These are phyloP conservation scores for Stenurella melanura DNA, from an alignment of 2,888 invertebrate genomes.

Conservation along the genomic window DNA sequence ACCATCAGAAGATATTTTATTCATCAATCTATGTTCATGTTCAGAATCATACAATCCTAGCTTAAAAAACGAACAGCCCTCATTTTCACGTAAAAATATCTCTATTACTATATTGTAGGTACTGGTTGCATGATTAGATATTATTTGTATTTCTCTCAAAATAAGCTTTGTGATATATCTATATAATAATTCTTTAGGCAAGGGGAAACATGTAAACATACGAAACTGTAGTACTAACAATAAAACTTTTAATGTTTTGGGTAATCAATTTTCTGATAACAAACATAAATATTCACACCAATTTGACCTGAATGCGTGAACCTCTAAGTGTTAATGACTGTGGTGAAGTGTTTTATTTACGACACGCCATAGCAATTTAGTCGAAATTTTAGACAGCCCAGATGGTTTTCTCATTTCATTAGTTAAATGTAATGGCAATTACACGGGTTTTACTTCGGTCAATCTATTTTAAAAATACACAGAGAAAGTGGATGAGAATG, in stretches of 20 bases:
- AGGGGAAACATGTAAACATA: too few species aligned
- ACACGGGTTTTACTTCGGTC: conserved; percentile 9
- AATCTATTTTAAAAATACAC: conserved; percentile 5
- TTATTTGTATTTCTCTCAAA: too few species aligned
- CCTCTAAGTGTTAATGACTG: neutral
- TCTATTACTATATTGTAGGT: too few species aligned
- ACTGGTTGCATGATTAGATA: too few species aligned
- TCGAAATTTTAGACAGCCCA: conserved; percentile 7
- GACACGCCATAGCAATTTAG: neutral
- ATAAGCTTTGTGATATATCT: too few species aligned
- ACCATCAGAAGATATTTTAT: too few species aligned
- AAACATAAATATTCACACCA: neutral
- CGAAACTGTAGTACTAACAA: too few species aligned
- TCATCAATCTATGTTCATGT: too few species aligned
- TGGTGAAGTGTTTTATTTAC: conserved; percentile 7
- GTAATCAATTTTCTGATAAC: neutral
- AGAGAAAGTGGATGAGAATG: conserved; percentile 26
- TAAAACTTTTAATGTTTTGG: neutral
- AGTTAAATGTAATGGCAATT: conserved; percentile 13
- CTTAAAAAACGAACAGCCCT: too few species aligned
- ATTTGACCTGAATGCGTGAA: neutral
- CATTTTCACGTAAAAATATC: too few species aligned
- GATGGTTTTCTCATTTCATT: conserved; percentile 23
- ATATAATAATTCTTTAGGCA: too few species aligned
- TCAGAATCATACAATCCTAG: too few species aligned